Base-by-base conservation (phyloP, 2,888 invertebrate genomes). In the Andrena camellia region DNA sequence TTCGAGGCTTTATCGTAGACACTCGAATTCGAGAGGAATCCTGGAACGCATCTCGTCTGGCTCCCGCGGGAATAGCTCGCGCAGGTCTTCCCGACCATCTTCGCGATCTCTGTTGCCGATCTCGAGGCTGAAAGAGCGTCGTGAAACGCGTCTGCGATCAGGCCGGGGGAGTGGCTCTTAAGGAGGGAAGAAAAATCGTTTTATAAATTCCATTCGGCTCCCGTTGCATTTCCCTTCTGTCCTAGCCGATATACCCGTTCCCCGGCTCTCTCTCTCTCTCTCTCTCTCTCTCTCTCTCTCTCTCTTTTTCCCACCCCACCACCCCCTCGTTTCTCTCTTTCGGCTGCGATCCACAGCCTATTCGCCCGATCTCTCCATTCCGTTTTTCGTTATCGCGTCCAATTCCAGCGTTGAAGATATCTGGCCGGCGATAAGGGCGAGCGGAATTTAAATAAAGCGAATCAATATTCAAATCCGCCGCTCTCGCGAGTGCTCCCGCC, bases 401-500 rank as follows among this genome's bases (percentile, higher is more conserved):
- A 94, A 94, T 93, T 94, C 91, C 93, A 81, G 92, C 91, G 91
- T 89, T 90, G 90, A 89, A 92, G 93, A 93, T 93, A 93, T 93
- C 91, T 90, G 87, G 81, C 81, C 85, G 81, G 78, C 90, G 92
- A 92, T 91, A 90, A 90, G 90, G 75, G 77, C 81, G 78, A 63
- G 81, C 74, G 86, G 91, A 93, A 94, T 94, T 94, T 93, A 93
- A 94, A 94, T 94, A 93, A 94, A 92, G 91, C 93, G 93, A 93
- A 94, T 94, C 94, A 94, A 94, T 94, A 94, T 94, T 94, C 92
- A 93, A 93, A 93, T 93, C 91, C 92, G 82, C 87, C 90, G 90
- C 90, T 90, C 84, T 72, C 71, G 79, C 66, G 26, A 13, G 33
- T 62, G 59, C 71, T 13, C 72, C 71, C 64, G 70, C 57, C 33